Base-by-base conservation (phyloP, 2,888 invertebrate species). In the Hesperia comma region DNA sequence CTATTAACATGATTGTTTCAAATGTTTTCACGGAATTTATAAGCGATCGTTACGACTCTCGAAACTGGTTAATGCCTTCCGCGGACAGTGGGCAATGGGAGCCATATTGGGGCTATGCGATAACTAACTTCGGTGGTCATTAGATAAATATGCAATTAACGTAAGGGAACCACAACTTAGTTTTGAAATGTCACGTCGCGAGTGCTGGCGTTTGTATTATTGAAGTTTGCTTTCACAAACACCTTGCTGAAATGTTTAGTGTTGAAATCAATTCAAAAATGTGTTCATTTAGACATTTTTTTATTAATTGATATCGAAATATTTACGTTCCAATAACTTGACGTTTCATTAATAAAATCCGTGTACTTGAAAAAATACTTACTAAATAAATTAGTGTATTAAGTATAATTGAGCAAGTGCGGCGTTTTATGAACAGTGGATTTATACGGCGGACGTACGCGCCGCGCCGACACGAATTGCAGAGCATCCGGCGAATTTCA, bases 121-220 rank as follows among this genome's bases (percentile, higher is more conserved):
- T 90, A 87, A 87, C 77, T 75, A 74, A 76, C 68, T 72, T 72
- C 70, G 71, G 69, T 69, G 71, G 77, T 80, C 82, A 79, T 90
- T 88, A 90, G 88, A 87, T 88, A 90, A 91, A 81, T 79, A 85
- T 78, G 81, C 85, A 83, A 87, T 90, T 90, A 89, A 81, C 81
- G 81, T 78, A 66, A 54, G 66, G 32, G 77, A 78, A 76, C 73
- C 58, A 46, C 70, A 69, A 69, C 70, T 74, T 72, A 72, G 74
- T 77, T 74, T 70, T 33, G 68, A 72, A 75, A 75, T 68, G 61
- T 19, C 58, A 54, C 66, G 49, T 66, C 37, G 32, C 57, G 53
- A 54, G 54, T 19, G 49, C 61, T 69, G 70, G 68, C 58, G 69
- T 72, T 62, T 64, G 41, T 60, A 46, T 58, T 32, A 54, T 32